Evolutionary conservation across 2,113 vertebrate species (phyloP), one percentile per base, ranked within the genome.

Genomic region (Pelodiscus sinensis): DNA sequence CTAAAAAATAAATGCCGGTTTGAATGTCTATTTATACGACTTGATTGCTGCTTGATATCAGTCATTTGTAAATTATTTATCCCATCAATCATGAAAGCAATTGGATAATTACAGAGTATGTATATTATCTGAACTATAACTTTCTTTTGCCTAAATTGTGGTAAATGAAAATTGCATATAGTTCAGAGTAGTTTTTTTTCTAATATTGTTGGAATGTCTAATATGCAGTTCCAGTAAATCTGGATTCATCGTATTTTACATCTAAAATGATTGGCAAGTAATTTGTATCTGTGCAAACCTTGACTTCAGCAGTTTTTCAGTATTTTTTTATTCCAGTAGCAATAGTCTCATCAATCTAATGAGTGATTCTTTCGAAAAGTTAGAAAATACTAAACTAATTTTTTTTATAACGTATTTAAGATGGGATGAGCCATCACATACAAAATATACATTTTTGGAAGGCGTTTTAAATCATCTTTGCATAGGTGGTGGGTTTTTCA

Each of bases 1-100:
- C 44, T 44, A 38, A 88, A 56, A 79, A 88, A 55, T 86, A 88
- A 90, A 93, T 96, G 94, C 87, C 84, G 93, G 80, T 90, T 50
- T 60, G 44, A 6, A 0, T 31, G 1, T 60, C 38, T 81, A 51
- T 91, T 82, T 81, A 79, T 25, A 27, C 88, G 91, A 80, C 25
- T 57, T 51, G n/a, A 50, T 77, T 87, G 50, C 85, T 82, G 5
- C 54, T 96, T 89, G 38, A 89, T 94, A 88, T 94, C 84, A 62
- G 35, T 56, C 65, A 83, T 82, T 44, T 89, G 82, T 9, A 83
- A 84, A 65, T 13, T 5, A 75, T 73, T 13, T 5, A 75, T 73
- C 38, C 14, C 75, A 0, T 81, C 24, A 55, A 11, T 78, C n/a
- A 60, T 90, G 88, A 83, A 55, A 91, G 19, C 55, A 55, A 8